Percentiles rank a stretch among this genome's conserved stretches.
Conservation (phyloP, 2,888 invertebrate species). For the Drosophila ustulata region DNA sequence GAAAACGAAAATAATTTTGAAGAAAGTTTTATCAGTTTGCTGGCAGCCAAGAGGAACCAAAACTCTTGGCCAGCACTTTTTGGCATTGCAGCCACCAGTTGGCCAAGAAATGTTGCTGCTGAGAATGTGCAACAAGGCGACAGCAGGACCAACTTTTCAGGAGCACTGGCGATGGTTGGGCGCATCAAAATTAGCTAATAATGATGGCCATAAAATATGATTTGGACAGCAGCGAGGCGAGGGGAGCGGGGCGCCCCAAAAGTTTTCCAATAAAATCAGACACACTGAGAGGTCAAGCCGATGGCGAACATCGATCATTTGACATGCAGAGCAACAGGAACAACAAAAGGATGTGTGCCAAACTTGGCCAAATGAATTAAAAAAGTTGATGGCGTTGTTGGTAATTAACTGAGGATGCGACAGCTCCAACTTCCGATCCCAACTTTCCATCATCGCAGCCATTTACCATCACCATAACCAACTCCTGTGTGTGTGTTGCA, state of each 20-base stretch:
- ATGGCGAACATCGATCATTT: slow-evolving; percentile 72
- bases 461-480: slow-evolving; percentile 1
- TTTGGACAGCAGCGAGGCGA: slow-evolving; percentile 52
- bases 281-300: slow-evolving; percentile 70
- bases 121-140: slow-evolving; percentile 70
- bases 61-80: slow-evolving; percentile 1
- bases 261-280: slow-evolving; percentile 80
- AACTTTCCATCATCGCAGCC: slow-evolving; percentile 4
- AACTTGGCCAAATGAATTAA: slow-evolving; percentile 72
- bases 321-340: slow-evolving; percentile 9
- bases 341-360: slow-evolving; percentile 50
- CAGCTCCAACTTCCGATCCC: background rate
- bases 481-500: slow-evolving; percentile 5
- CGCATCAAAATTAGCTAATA: slow-evolving; percentile 79
- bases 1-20: slow-evolving; percentile 47
- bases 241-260: slow-evolving; percentile 41
- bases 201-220: slow-evolving; percentile 80
- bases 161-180: slow-evolving; percentile 42
- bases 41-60: slow-evolving; percentile 52
- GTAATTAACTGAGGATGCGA: slow-evolving; percentile 69
- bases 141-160: slow-evolving; percentile 66
- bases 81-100: slow-evolving; percentile 28
- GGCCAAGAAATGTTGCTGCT: slow-evolving; percentile 18
- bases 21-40: slow-evolving; percentile 75
- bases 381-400: slow-evolving; percentile 66